Evolutionary conservation across 1,140 invertebrate genomes (phyloP).

Genomic region (Eubasilissa regina): DNA sequence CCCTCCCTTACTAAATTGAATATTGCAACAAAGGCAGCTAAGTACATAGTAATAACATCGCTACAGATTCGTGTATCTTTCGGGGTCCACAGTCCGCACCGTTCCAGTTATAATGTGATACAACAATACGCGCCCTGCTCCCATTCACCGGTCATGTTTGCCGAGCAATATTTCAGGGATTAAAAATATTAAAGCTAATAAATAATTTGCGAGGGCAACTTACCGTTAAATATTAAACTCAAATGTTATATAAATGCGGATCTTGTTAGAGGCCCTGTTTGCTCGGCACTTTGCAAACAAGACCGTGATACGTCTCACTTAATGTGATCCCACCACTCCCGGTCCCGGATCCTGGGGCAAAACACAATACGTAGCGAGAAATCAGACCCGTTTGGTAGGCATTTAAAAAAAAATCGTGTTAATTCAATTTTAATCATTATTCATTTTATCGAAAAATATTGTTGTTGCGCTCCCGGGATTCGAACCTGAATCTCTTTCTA

Average conservation of each 20-base stretch:
- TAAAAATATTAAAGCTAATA: constrained; percentile 60
- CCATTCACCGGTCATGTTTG: constrained; percentile 50
- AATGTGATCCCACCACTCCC: neutral
- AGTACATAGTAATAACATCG: no score
- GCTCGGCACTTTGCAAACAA: constrained; percentile 23
- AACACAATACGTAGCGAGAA: no score
- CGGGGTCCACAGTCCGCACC: no score
- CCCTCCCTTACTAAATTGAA: no score
- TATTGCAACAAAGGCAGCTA: no score
- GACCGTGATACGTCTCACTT: constrained; percentile 11
- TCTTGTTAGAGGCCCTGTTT: constrained; percentile 2
- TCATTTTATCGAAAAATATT: no score
- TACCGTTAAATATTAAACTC: constrained; percentile 56
- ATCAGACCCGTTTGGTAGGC: no score
- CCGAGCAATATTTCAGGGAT: constrained; percentile 59
- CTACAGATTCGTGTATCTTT: neutral
- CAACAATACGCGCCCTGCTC: neutral
- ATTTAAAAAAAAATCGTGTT: no score
- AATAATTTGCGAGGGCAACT: constrained; percentile 51
- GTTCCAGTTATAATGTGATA: neutral
- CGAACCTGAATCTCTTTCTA: no score
- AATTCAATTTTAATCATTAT: no score
- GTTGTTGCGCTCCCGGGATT: no score
- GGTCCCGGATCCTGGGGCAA: no score
- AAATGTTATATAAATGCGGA: constrained; percentile 54